Base-by-base conservation (phyloP, 2,797 vertebrate species). In the Pseudocheirus occidentalis region DNA sequence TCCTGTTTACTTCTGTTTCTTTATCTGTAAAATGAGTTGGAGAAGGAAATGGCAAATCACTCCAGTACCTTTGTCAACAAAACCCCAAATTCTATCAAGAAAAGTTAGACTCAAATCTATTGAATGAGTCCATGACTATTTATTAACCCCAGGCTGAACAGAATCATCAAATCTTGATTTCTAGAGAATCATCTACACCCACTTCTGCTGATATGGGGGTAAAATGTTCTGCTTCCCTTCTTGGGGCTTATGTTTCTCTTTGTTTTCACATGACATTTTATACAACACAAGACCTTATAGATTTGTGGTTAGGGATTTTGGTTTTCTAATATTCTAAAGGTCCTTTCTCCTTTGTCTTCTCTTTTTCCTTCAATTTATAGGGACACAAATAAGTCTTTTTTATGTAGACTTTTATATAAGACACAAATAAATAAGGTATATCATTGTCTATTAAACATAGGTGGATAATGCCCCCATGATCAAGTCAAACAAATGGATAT, bases 401-500 rank as follows among this genome's bases (percentile, higher is more conserved):
- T n/a, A n/a, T n/a, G n/a, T n/a, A n/a, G n/a, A n/a, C n/a, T n/a
- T n/a, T n/a, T n/a, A n/a, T n/a, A n/a, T 96, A 50, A 95, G 97
- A 97, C 6, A 93, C 90, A 97, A 94, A 96, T 4, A 97, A 96
- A 97, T 89, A 73, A 1, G 66, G 3, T 92, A 93, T 93, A 96
- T 97, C 97, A 96, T 1, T 90, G 94, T 95, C 96, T 92, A 56
- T 96, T 95, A 97, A 98, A 96, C 94, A 89, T 93, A 94, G 93
- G 97, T 96, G 94, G 56, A 97, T 97, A 98, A 95, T 97, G 95
- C 94, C 92, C 34, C 57, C 94, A 96, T 73, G 92, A 97, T 90
- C 97, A 92, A 95, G 40, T 29, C 50, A 90, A 97, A 96, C 13
- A 97, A 97, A 95, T 11, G 92, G 96, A 92, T 91, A 59, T 93